Percentiles rank a stretch among this genome's conserved stretches.
These are phyloP conservation scores for Abrostola triplasia DNA, from an alignment of 2,888 invertebrate genomes.

Conservation along the genomic window DNA sequence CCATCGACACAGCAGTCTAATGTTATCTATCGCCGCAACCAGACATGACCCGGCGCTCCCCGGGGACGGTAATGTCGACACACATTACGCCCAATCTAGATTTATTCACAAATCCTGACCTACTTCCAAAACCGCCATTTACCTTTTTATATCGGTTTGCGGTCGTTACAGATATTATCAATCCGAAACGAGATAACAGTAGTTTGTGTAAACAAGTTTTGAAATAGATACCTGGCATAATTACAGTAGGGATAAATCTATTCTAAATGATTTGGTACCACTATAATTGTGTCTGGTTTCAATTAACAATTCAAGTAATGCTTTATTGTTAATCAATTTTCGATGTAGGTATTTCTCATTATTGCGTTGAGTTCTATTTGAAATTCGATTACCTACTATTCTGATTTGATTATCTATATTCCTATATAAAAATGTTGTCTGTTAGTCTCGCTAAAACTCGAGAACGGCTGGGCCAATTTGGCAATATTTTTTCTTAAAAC, in stretches of 20 bases:
- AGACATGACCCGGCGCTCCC: constrained; percentile 46
- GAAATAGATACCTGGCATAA: constrained; percentile 5
- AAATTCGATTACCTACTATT: too few relatives aligned
- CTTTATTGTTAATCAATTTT: too few relatives aligned
- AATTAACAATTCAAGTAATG: too few relatives aligned
- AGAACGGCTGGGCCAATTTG: too few relatives aligned
- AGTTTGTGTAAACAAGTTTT: constrained; percentile 29
- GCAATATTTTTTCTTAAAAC: too few relatives aligned
- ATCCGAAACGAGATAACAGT: constrained; percentile 41
- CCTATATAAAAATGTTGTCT: too few relatives aligned
- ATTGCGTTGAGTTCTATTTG: too few relatives aligned
- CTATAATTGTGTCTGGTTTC: too few relatives aligned
- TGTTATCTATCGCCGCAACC: constrained; percentile 45
- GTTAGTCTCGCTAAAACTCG: too few relatives aligned
- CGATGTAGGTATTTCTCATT: too few relatives aligned
- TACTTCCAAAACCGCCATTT: constrained; percentile 68
- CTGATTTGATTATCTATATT: too few relatives aligned
- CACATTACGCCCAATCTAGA: constrained; percentile 74
- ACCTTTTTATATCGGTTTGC: constrained; percentile 61
- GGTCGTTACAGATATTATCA: constrained; percentile 55
- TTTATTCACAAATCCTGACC: constrained; percentile 76
- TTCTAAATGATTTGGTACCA: too few relatives aligned
- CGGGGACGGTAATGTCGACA: constrained; percentile 67
- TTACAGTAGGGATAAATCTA: not conserved
- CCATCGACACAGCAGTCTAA: constrained; percentile 44